Conservation (phyloP, 1,140 invertebrate genomes). For the Drepana arcuata region DNA sequence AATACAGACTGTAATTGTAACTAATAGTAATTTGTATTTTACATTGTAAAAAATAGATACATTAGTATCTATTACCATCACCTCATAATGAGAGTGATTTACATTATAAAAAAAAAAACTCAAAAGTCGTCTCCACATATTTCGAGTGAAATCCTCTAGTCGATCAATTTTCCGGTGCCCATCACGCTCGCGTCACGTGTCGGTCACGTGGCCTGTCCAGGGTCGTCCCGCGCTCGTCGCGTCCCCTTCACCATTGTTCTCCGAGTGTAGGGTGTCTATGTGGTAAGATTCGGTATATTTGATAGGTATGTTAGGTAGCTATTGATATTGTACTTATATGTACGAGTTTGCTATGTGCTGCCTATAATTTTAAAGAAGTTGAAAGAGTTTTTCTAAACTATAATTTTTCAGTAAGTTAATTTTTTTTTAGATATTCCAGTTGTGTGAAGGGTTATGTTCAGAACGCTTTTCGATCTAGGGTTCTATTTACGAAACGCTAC, state of each 20-base stretch:
- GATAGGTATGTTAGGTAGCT: slow-evolving; percentile 2
- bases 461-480: too few relatives aligned
- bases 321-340: background rate
- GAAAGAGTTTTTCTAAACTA: too few relatives aligned
- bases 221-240: slow-evolving; percentile 7
- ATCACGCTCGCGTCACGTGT: slow-evolving; percentile 35
- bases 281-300: slow-evolving; percentile 5
- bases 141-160: slow-evolving; percentile 6
- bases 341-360: background rate
- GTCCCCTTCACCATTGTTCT: slow-evolving; percentile 24
- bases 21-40: background rate
- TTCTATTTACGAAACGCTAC: too few relatives aligned
- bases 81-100: too few relatives aligned
- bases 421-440: too few relatives aligned
- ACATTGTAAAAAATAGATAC: background rate
- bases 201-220: slow-evolving; percentile 33
- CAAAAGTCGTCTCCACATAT: slow-evolving; percentile 15
- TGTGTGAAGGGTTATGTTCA: too few relatives aligned
- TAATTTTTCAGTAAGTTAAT: too few relatives aligned
- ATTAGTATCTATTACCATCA: background rate
- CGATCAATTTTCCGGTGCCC: slow-evolving; percentile 36
- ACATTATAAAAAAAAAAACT: slow-evolving; percentile 1
- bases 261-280: slow-evolving; percentile 15
- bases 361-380: background rate
- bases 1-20: background rate